A percentile compares a stretch with the other conserved stretches of the same genome.
These are phyloP conservation scores for Scolopax rusticola DNA, from an alignment of 2,797 vertebrate species.

Conservation along the genomic window DNA sequence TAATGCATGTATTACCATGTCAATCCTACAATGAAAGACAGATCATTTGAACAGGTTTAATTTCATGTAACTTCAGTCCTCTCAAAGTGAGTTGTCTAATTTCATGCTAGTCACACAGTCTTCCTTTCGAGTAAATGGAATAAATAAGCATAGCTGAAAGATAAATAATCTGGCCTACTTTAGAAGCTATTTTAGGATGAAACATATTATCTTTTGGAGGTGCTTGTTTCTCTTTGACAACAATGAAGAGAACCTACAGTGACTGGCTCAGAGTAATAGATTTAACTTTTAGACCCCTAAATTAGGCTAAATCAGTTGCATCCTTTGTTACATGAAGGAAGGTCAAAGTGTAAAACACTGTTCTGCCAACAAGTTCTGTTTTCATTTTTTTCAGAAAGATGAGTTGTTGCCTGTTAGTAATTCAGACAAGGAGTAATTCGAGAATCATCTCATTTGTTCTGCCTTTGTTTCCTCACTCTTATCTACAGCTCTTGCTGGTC, in stretches of 20 bases:
- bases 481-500: neutral
- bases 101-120: constrained; percentile 53
- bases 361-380: neutral
- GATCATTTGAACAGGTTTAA: constrained; percentile 5
- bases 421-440: neutral
- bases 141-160: constrained; percentile 62
- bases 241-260: neutral
- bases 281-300: constrained; percentile 20
- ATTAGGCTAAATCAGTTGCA: neutral
- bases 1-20: neutral
- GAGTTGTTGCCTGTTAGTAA: neutral
- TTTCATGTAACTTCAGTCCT: constrained; percentile 15
- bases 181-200: constrained; percentile 60
- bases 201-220: constrained; percentile 6
- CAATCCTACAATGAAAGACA: neutral
- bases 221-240: constrained; percentile 26
- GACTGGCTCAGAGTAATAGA: neutral
- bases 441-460: neutral
- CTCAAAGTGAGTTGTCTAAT: constrained; percentile 38
- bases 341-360: neutral
- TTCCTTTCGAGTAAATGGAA: constrained; percentile 50
- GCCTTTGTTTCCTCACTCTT: neutral
- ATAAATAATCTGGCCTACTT: constrained; percentile 71
- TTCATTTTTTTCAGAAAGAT: neutral
- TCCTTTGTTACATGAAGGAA: neutral